Conservation (phyloP, 2,797 vertebrate genomes). For the Rhynchotus rufescens region DNA sequence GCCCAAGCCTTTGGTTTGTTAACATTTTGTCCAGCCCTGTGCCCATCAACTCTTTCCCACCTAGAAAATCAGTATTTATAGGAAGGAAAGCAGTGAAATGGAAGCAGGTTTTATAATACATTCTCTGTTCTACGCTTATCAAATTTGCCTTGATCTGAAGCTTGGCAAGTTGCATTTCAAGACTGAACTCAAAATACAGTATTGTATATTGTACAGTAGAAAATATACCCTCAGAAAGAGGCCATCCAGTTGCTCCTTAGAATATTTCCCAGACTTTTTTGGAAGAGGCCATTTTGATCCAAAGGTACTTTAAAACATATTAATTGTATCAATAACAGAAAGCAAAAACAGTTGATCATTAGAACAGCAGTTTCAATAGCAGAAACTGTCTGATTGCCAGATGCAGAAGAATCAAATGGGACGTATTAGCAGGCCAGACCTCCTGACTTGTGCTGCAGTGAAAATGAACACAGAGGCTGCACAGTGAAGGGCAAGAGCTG, state of each 20-base stretch:
- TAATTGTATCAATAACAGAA: not conserved
- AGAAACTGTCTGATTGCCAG: not conserved
- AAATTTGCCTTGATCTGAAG: slow-evolving; percentile 1
- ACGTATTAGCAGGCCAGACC: not conserved
- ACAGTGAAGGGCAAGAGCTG: not conserved
- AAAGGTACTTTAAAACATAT: not conserved
- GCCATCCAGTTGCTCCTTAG: not conserved
- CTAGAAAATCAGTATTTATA: slow-evolving; percentile 18
- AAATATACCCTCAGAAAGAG: not conserved
- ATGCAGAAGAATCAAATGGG: not conserved
- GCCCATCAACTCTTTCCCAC: not conserved
- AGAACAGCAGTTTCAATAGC: not conserved
- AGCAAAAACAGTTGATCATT: not conserved
- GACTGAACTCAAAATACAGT: not conserved
- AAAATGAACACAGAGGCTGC: not conserved
- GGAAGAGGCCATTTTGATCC: not conserved
- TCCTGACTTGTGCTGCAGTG: not conserved
- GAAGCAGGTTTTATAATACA: slow-evolving; percentile 30
- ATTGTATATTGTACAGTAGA: not conserved
- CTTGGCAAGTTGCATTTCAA: slow-evolving; percentile 10
- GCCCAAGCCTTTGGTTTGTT: not conserved
- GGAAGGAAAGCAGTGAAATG: not conserved
- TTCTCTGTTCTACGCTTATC: slow-evolving; percentile 12
- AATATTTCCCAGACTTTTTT: not conserved
- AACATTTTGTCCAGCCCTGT: not conserved